Evolutionary conservation across 2,888 invertebrate genomes (phyloP).

Genomic region (Odontomyia ornata): DNA sequence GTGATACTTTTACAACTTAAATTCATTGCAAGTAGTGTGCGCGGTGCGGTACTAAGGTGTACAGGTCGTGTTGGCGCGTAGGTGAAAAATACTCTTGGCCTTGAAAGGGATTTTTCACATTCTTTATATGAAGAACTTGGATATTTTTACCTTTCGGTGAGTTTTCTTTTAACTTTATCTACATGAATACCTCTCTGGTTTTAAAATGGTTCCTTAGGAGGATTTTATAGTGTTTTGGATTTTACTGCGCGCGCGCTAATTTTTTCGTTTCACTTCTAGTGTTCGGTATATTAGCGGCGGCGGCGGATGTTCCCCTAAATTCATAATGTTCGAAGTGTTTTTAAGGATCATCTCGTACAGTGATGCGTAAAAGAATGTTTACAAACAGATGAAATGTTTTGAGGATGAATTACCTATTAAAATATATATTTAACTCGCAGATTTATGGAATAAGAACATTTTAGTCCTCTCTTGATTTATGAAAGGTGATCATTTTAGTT

Average conservation of each 20-base stretch:
- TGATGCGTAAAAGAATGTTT: neutral
- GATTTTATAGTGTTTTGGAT: neutral
- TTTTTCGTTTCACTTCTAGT: neutral
- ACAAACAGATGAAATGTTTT: neutral
- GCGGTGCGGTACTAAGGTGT: neutral
- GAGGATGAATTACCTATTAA: too few species aligned
- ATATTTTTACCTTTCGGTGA: neutral
- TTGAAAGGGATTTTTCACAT: neutral
- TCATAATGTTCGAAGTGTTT: neutral
- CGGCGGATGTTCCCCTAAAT: neutral
- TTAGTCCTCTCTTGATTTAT: too few species aligned
- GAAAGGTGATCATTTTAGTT: too few species aligned
- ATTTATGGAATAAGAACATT: too few species aligned
- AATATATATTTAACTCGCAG: too few species aligned
- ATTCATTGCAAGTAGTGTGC: too few species aligned
- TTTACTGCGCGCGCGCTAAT: constrained; percentile 23
- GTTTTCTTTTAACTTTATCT: neutral
- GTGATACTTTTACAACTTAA: constrained; percentile 5
- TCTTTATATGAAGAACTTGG: neutral
- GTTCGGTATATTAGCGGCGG: neutral
- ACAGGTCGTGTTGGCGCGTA: neutral
- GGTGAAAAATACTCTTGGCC: neutral
- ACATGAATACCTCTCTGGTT: neutral
- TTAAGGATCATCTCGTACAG: neutral
- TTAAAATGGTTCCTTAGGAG: neutral